phyloP scores from a whole-genome alignment of 2,797 vertebrate species.

The Sitta carolinensis region DNA sequence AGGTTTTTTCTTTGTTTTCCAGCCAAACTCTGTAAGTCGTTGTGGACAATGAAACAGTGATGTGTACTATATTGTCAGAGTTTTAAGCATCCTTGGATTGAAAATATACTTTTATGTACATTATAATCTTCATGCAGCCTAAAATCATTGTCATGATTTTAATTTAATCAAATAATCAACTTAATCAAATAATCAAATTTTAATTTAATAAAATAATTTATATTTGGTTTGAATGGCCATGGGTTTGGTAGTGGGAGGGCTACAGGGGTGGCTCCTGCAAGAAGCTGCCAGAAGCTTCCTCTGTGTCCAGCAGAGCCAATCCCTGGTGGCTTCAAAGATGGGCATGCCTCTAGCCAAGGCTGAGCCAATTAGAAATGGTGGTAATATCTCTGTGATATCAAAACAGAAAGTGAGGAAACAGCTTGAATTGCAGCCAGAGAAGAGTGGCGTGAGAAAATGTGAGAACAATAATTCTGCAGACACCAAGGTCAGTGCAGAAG shows the following conservation, averaged over 20 bases:
- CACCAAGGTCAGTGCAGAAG: no score
- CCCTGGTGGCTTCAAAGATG: background rate
- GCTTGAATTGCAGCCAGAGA: background rate
- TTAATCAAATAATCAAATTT: background rate
- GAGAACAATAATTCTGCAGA: rapidly evolving
- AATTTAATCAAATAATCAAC: background rate
- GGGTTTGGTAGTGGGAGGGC: background rate
- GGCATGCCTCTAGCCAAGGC: background rate
- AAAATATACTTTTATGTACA: background rate
- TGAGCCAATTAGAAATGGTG: background rate
- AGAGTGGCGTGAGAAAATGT: rapidly evolving
- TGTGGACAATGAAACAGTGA: background rate
- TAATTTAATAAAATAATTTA: background rate
- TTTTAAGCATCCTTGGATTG: background rate
- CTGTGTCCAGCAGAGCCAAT: background rate
- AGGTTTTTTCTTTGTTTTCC: background rate
- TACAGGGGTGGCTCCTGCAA: background rate
- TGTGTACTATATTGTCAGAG: background rate
- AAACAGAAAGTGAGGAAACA: background rate
- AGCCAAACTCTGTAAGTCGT: background rate
- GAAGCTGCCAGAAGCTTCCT: background rate
- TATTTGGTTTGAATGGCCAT: background rate
- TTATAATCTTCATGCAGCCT: background rate
- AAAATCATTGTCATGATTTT: background rate
- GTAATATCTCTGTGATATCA: background rate